A percentile compares a stretch with the other conserved stretches of the same genome.
phyloP scores from a whole-genome alignment of 2,888 invertebrate genomes.

The Smittia sp. region DNA sequence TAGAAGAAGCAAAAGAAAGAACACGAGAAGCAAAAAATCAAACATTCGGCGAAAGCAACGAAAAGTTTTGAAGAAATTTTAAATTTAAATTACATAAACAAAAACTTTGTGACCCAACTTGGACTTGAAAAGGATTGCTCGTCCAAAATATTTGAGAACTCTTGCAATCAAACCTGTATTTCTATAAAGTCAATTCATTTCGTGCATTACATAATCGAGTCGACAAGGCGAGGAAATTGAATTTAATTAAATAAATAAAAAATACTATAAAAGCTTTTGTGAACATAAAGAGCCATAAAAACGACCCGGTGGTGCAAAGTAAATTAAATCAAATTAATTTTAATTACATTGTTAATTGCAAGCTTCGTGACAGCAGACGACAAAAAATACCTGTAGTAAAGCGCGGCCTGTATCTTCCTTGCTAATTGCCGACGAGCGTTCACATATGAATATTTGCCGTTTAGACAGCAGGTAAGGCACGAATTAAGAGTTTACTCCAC shows the following conservation, averaged over 20 bases:
- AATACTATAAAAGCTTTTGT: constrained; percentile 14
- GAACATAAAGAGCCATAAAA: neutral
- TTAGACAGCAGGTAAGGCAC: constrained; percentile 39
- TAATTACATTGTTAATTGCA: constrained; percentile 40
- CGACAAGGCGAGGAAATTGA: constrained; percentile 7
- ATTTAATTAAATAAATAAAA: constrained; percentile 32
- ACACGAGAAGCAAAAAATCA: neutral
- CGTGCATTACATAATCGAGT: constrained; percentile 38
- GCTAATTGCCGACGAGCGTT: constrained; percentile 23
- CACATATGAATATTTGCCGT: constrained; percentile 19
- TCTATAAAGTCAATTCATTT: constrained; percentile 39
- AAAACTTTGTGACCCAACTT: neutral
- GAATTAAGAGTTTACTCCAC: neutral
- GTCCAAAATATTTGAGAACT: neutral
- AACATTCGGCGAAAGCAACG: neutral
- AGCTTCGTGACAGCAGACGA: constrained; percentile 33
- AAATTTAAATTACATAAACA: constrained; percentile 6
- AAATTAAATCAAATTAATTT: constrained; percentile 40
- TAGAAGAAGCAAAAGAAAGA: constrained; percentile 8
- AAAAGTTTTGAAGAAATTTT: neutral
- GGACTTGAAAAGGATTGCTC: neutral
- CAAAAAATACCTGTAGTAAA: constrained; percentile 8
- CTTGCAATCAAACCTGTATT: neutral
- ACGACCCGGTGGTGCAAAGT: neutral
- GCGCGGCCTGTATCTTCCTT: neutral